Conservation (phyloP, 2,113 vertebrate genomes). For the Hucho hucho region DNA sequence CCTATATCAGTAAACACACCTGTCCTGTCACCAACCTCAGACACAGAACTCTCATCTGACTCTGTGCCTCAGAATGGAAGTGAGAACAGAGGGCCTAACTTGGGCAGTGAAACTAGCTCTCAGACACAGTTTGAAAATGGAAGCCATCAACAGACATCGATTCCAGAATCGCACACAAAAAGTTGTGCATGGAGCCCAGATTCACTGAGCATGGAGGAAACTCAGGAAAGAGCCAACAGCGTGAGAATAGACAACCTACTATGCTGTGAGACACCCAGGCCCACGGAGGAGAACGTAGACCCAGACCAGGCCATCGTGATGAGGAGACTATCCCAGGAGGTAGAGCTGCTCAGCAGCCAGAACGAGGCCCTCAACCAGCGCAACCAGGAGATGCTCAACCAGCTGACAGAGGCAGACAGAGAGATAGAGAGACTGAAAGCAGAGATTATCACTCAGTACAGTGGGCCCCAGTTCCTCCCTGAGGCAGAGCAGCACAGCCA, state of each 20-base stretch:
- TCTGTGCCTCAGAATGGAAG: neutral
- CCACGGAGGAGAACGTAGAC: constrained; percentile 21
- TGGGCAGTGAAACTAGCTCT: constrained; percentile 3
- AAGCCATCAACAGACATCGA: constrained; percentile 9
- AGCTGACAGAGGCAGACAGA: constrained; percentile 68
- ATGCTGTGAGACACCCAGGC: constrained; percentile 13
- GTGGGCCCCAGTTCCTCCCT: constrained; percentile 31
- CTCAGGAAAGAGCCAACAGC: neutral
- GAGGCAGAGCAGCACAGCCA: constrained; percentile 45
- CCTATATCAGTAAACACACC: constrained; percentile 15
- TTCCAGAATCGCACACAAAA: constrained; percentile 15
- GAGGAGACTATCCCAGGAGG: constrained; percentile 47
- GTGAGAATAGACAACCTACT: neutral
- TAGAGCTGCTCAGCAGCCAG: constrained; percentile 54
- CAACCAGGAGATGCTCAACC: constrained; percentile 73
- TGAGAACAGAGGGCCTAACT: neutral
- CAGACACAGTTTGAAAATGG: constrained; percentile 20
- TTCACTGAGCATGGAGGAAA: constrained; percentile 5
- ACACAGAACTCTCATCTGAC: neutral
- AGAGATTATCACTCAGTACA: constrained; percentile 50
- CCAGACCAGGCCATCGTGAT: constrained; percentile 19
- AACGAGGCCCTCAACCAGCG: constrained; percentile 64
- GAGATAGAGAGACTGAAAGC: constrained; percentile 65
- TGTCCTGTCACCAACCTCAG: constrained; percentile 20
- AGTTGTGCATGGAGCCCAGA: neutral